Conservation (phyloP, 2,797 vertebrate genomes). For the Artibeus lituratus region DNA sequence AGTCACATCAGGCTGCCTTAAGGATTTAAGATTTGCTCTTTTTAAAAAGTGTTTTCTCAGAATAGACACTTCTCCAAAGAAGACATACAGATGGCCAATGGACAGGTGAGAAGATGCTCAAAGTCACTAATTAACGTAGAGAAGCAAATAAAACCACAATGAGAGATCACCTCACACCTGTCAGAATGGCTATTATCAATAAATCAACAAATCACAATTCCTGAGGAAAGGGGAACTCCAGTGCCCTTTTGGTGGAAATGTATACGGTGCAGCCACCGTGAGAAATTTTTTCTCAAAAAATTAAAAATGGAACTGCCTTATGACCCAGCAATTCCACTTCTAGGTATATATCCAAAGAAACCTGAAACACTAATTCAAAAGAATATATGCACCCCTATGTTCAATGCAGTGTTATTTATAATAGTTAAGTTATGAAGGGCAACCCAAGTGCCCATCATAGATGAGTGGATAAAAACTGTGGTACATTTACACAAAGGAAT, state of each 20-base stretch:
- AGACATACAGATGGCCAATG: not conserved
- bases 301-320: not conserved
- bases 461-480: not conserved
- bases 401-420: not conserved
- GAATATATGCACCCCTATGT: not conserved
- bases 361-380: not conserved
- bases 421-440: not conserved
- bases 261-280: not conserved
- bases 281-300: not conserved
- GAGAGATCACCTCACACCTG: not conserved
- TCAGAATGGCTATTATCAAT: not conserved
- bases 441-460: not conserved
- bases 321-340: not conserved
- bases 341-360: not conserved
- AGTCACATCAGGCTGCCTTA: not conserved
- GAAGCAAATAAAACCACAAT: not conserved
- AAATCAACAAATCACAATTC: not conserved
- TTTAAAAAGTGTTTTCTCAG: not conserved
- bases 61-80: not conserved
- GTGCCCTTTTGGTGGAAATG: not conserved
- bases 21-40: not conserved
- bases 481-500: not conserved
- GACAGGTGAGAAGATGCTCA: not conserved
- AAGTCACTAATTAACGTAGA: not conserved
- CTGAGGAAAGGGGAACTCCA: not conserved